phyloP scores from a whole-genome alignment of 1,140 invertebrate genomes.

The Nixonia krombeini region DNA sequence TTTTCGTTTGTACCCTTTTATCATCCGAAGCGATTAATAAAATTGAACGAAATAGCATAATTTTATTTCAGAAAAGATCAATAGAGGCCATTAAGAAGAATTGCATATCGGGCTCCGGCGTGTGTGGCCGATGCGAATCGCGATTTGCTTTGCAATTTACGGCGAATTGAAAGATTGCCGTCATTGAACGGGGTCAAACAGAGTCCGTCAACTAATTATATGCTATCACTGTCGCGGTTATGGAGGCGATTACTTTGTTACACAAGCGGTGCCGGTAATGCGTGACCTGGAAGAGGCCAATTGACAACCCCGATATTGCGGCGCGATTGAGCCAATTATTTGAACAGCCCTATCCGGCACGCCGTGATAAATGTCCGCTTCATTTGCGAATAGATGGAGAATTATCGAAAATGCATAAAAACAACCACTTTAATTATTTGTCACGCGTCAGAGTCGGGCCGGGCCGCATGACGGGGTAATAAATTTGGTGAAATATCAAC shows the following conservation, averaged over 20 bases:
- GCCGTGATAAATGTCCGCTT: constrained; percentile 13
- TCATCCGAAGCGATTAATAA: too few species aligned
- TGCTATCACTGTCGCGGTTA: constrained; percentile 7
- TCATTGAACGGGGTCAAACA: neutral
- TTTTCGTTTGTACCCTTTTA: too few species aligned
- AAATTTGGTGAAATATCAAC: neutral
- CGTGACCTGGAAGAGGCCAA: constrained; percentile 23
- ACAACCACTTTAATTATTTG: neutral
- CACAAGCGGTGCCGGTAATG: constrained; percentile 11
- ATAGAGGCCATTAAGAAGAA: too few species aligned
- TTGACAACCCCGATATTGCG: constrained; percentile 15
- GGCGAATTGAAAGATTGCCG: constrained; percentile 12
- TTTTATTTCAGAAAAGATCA: too few species aligned
- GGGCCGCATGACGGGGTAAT: neutral
- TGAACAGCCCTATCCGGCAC: neutral
- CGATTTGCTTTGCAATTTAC: neutral
- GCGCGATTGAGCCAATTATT: constrained; percentile 15
- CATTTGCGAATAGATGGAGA: constrained; percentile 2
- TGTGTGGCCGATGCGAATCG: neutral
- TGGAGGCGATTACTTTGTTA: constrained; percentile 17
- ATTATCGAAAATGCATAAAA: constrained; percentile 13
- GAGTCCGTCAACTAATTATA: constrained; percentile 5
- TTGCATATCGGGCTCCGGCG: too few species aligned
- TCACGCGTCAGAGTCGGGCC: neutral
- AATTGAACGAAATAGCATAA: too few species aligned